Conservation (phyloP, 2,888 invertebrate genomes). For the Orchestes rusci region DNA sequence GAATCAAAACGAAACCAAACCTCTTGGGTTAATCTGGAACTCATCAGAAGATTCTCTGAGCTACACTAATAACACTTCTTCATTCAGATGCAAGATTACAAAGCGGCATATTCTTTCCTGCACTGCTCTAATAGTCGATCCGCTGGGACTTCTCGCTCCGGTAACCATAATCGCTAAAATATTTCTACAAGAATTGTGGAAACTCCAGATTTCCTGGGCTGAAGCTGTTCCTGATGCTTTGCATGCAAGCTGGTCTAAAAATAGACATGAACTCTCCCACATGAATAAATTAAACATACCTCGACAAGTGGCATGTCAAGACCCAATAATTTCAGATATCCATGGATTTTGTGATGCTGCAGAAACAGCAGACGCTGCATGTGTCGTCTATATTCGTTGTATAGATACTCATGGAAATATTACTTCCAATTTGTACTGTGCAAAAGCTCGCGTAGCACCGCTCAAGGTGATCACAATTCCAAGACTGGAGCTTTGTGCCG, state of each 20-base stretch:
- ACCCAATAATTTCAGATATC: conserved; percentile 5
- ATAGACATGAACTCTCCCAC: no score
- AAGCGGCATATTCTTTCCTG: no score
- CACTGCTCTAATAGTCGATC: no score
- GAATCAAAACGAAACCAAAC: no score
- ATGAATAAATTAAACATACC: conserved; percentile 15
- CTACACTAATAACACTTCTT: conserved; percentile 16
- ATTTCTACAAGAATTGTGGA: conserved; percentile 20
- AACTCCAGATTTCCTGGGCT: conserved; percentile 16
- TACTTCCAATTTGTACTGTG: conserved; percentile 14
- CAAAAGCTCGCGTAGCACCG: conserved; percentile 22
- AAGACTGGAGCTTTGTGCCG: conserved; percentile 19
- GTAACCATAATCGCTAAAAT: conserved; percentile 13
- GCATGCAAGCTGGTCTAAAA: not conserved
- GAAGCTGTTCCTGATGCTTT: conserved; percentile 17
- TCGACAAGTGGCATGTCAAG: conserved; percentile 5
- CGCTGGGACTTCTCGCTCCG: conserved; percentile 16
- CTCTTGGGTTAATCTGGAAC: no score
- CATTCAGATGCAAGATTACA: no score
- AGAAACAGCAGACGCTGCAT: conserved; percentile 12
- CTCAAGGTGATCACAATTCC: conserved; percentile 17
- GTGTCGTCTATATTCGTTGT: conserved; percentile 12
- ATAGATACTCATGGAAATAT: conserved; percentile 7
- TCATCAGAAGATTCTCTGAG: conserved; percentile 16
- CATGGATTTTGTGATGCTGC: conserved; percentile 11